These are phyloP conservation scores for Anodontia alba DNA, from an alignment of 2,888 invertebrate species.

Conservation along the genomic window DNA sequence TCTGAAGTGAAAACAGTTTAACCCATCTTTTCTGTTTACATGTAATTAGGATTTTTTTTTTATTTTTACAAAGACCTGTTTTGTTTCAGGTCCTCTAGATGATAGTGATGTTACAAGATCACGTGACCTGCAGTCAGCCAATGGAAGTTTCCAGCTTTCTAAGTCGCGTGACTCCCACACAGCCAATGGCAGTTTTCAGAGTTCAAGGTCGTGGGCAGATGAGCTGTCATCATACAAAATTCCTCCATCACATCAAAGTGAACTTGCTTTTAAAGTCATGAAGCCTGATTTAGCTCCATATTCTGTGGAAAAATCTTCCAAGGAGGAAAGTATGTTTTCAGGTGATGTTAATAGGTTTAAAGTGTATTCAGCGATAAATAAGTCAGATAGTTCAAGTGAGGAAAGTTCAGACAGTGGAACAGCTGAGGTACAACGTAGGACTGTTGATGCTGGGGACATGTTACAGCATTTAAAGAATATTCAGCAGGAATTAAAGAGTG, in stretches of 20 bases:
- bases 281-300: slow-evolving; percentile 26
- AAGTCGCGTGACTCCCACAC: slow-evolving; percentile 51
- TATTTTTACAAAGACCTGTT: too few relatives aligned
- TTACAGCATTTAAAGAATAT: slow-evolving; percentile 44
- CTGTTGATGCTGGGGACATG: slow-evolving; percentile 52
- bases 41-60: too few relatives aligned
- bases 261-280: slow-evolving; percentile 47
- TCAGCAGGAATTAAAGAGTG: slow-evolving; percentile 46
- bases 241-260: slow-evolving; percentile 44
- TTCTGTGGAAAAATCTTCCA: not conserved
- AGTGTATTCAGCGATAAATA: slow-evolving; percentile 51
- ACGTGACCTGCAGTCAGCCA: slow-evolving; percentile 32
- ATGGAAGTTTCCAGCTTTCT: slow-evolving; percentile 42
- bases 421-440: not conserved
- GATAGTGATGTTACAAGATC: slow-evolving; percentile 44
- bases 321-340: slow-evolving; percentile 41
- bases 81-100: slow-evolving; percentile 62
- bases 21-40: too few relatives aligned
- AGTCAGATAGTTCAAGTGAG: slow-evolving; percentile 13
- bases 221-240: slow-evolving; percentile 59
- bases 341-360: slow-evolving; percentile 50
- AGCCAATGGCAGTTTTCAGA: slow-evolving; percentile 33
- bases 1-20: too few relatives aligned
- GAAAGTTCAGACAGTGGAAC: not conserved
- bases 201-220: slow-evolving; percentile 64